Evolutionary conservation across 2,797 vertebrate genomes (phyloP).

Genomic region (Sus cebifrons): DNA sequence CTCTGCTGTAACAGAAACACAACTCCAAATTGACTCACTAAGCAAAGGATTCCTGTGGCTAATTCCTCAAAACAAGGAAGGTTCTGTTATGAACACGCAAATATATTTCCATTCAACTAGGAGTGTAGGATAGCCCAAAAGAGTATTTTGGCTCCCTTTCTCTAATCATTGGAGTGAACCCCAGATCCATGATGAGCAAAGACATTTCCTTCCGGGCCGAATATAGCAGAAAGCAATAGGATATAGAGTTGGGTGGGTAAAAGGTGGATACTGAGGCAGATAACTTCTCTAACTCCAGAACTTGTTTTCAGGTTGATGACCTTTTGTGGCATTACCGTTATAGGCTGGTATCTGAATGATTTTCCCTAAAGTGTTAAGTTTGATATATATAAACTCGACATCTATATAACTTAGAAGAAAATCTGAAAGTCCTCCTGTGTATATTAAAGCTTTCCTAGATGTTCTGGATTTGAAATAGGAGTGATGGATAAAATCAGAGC

Average conservation of each 20-base stretch:
- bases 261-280: background rate
- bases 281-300: background rate
- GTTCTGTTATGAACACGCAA: background rate
- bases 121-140: background rate
- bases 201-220: background rate
- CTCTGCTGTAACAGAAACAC: background rate
- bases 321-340: background rate
- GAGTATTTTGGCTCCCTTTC: background rate
- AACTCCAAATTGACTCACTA: conserved; percentile 2
- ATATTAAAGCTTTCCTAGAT: background rate
- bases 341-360: background rate
- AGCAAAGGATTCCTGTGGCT: background rate
- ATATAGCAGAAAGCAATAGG: background rate
- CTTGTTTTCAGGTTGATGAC: background rate
- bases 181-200: background rate
- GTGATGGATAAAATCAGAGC: background rate
- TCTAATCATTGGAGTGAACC: background rate
- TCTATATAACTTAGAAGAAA: background rate
- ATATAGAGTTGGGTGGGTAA: background rate
- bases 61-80: conserved; percentile 55
- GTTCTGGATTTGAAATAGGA: background rate
- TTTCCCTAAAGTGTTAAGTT: background rate
- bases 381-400: background rate
- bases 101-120: background rate
- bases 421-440: background rate